These are phyloP conservation scores for Metellina segmentata DNA, from an alignment of 2,888 invertebrate species.

Conservation along the genomic window DNA sequence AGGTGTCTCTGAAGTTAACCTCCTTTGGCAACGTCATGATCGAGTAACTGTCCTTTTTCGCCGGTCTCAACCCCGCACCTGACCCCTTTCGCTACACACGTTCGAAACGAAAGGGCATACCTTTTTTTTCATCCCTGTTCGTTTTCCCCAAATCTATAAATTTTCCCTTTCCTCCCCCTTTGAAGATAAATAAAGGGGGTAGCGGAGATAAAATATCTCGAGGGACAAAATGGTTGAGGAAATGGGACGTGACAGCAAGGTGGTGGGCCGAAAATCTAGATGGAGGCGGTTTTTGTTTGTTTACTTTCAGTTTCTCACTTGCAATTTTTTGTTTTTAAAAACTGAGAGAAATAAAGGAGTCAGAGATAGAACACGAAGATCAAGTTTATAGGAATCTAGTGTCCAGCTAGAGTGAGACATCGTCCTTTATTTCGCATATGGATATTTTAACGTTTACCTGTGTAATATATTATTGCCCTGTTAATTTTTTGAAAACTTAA, in stretches of 20 bases:
- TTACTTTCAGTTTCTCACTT: not conserved
- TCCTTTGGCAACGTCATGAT: not conserved
- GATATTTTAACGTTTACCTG: too few relatives aligned
- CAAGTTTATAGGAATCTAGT: too few relatives aligned
- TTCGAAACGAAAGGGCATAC: not conserved
- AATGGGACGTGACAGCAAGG: constrained; percentile 45
- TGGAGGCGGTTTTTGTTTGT: not conserved
- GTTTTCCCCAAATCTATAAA: constrained; percentile 20
- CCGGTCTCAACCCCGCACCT: not conserved
- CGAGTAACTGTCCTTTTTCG: constrained; percentile 16
- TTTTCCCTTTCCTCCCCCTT: not conserved
- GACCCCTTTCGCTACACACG: not conserved
- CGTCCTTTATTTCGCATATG: too few relatives aligned
- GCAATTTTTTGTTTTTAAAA: not conserved
- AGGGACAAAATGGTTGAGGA: constrained; percentile 36
- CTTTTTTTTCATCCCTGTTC: not conserved
- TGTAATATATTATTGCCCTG: too few relatives aligned
- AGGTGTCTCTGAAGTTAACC: not conserved
- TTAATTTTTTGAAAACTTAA: too few relatives aligned
- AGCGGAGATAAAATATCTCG: constrained; percentile 29
- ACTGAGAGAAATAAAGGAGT: not conserved
- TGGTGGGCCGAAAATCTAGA: not conserved
- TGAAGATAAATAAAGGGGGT: constrained; percentile 5
- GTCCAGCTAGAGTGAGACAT: too few relatives aligned
- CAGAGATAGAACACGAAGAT: not conserved